Percentiles rank a stretch among this genome's conserved stretches.
These are phyloP conservation scores for Nannobrachium achirus DNA, from an alignment of 2,113 vertebrate species.

Conservation along the genomic window DNA sequence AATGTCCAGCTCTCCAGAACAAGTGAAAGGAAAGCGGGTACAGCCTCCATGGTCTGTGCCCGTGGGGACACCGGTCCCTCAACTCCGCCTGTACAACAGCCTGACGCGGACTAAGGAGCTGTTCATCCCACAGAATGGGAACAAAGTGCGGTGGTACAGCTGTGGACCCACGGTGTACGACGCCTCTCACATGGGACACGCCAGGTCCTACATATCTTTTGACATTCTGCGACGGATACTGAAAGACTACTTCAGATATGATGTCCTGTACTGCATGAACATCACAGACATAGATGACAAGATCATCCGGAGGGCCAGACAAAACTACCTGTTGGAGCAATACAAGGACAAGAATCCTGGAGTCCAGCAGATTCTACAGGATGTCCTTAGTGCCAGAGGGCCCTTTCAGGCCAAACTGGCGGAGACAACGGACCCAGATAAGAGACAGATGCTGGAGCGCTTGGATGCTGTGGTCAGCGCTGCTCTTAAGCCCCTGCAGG, in stretches of 20 bases:
- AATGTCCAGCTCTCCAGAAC: too few species aligned
- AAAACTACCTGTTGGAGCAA: slow-evolving; percentile 89
- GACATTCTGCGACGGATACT: slow-evolving; percentile 92
- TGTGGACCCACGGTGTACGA: slow-evolving; percentile 98
- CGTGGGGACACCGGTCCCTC: too few species aligned
- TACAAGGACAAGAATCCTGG: slow-evolving; percentile 82
- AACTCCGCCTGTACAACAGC: too few species aligned
- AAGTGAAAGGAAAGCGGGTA: too few species aligned
- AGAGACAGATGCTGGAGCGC: too few species aligned
- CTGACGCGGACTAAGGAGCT: too few species aligned
- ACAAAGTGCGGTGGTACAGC: slow-evolving; percentile 92
- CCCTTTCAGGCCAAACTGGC: slow-evolving; percentile 81
- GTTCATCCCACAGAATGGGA: slow-evolving; percentile 92
- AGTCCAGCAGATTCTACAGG: slow-evolving; percentile 83
- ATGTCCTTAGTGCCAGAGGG: slow-evolving; percentile 84
- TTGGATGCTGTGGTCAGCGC: slow-evolving; percentile 79
- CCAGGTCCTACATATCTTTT: slow-evolving; percentile 98
- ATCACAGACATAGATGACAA: slow-evolving; percentile 98
- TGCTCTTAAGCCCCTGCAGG: slow-evolving; percentile 82
- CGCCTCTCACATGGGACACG: slow-evolving; percentile 98
- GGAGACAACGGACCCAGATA: slow-evolving; percentile 87
- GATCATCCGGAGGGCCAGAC: slow-evolving; percentile 95
- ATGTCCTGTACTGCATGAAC: slow-evolving; percentile 98
- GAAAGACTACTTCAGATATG: slow-evolving; percentile 92
- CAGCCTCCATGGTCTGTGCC: too few species aligned